These are phyloP conservation scores for Phasia obesa DNA, from an alignment of 2,888 invertebrate genomes.

Conservation along the genomic window DNA sequence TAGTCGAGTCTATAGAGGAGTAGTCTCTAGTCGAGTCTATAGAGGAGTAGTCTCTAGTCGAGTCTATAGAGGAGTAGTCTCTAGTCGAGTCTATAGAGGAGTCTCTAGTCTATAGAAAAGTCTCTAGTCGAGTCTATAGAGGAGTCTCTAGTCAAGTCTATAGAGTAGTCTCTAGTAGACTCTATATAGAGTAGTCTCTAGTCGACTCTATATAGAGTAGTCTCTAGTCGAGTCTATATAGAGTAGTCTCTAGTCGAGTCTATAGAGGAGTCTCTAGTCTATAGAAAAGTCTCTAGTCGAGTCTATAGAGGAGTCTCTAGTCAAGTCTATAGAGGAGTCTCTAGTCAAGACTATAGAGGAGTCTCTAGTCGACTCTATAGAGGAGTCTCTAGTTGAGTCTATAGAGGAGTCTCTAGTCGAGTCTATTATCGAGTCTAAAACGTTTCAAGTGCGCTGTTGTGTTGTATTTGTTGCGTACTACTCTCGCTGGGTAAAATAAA, in stretches of 20 bases:
- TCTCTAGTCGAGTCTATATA: background rate
- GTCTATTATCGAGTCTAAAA: background rate
- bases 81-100: background rate
- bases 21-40: background rate
- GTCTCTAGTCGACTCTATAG: background rate
- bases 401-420: background rate
- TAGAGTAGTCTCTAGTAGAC: background rate
- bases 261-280: background rate
- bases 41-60: background rate
- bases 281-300: background rate
- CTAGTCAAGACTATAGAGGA: background rate
- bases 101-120: background rate
- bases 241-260: background rate
- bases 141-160: background rate
- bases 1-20: background rate
- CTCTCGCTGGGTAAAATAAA: too few species aligned
- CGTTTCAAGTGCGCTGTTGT: too few species aligned
- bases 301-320: background rate
- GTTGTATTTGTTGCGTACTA: too few species aligned
- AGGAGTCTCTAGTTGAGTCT: background rate
- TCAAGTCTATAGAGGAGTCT: background rate
- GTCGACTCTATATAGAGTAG: too few species aligned
- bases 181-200: too few species aligned
- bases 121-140: background rate
- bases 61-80: background rate